phyloP scores from a whole-genome alignment of 2,113 vertebrate genomes.

The Hippocampus abdominalis region DNA sequence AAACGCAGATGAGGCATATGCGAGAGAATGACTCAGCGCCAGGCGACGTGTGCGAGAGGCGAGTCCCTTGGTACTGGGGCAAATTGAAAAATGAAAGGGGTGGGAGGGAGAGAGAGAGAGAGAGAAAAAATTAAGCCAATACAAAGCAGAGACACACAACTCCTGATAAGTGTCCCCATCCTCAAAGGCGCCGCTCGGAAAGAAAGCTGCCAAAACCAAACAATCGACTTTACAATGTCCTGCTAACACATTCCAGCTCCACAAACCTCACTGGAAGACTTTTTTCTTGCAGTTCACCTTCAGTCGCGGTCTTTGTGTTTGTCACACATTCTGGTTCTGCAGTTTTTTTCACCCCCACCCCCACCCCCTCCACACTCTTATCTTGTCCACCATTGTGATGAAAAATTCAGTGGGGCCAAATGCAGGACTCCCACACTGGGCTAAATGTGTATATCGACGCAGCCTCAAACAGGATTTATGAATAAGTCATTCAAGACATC shows the following conservation, averaged over 20 bases:
- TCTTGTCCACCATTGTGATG: constrained; percentile 6
- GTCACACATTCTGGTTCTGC: neutral
- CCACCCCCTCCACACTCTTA: too few species aligned
- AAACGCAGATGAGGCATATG: constrained; percentile 30
- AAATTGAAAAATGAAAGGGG: neutral
- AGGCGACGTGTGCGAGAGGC: neutral
- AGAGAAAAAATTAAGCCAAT: neutral
- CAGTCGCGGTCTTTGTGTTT: neutral
- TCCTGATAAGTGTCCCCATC: neutral
- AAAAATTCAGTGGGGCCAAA: constrained; percentile 53
- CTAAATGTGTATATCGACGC: constrained; percentile 43
- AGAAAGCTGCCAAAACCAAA: constrained; percentile 11
- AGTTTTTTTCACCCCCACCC: neutral
- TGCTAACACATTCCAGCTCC: neutral
- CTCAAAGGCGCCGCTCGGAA: neutral
- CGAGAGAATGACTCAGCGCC: constrained; percentile 33
- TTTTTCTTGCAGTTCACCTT: neutral
- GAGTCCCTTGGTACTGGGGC: constrained; percentile 8
- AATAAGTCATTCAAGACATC: constrained; percentile 53
- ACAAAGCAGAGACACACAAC: neutral
- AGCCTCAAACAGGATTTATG: constrained; percentile 40
- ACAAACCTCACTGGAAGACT: neutral
- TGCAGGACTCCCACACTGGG: constrained; percentile 27
- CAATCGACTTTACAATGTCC: neutral
- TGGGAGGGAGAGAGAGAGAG: too few species aligned